These are phyloP conservation scores for Muntiacus reevesi DNA, from an alignment of 2,113 vertebrate species.

Conservation along the genomic window DNA sequence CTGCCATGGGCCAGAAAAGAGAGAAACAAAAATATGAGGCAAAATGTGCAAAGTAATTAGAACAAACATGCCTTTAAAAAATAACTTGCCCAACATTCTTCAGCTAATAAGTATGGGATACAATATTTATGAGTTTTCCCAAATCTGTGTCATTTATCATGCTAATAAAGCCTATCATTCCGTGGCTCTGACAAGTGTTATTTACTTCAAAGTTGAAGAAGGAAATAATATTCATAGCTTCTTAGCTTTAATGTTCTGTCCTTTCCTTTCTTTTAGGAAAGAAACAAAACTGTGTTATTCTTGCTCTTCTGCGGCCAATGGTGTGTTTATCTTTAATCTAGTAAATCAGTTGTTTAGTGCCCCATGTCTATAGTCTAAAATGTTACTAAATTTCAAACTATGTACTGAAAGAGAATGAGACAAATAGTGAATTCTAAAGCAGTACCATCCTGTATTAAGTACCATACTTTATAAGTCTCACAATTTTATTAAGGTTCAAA, in stretches of 20 bases:
- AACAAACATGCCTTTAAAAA: background rate
- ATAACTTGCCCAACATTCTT: background rate
- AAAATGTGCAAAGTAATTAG: background rate
- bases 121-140: background rate
- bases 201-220: background rate
- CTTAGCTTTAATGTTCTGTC: background rate
- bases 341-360: slow-evolving; percentile 19
- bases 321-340: background rate
- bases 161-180: background rate
- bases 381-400: slow-evolving; percentile 35
- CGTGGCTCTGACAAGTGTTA: background rate
- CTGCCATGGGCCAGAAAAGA: background rate
- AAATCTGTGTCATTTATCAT: background rate
- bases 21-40: background rate
- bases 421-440: slow-evolving; percentile 17
- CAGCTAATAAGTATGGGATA: background rate
- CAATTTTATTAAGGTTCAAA: slow-evolving; percentile 13
- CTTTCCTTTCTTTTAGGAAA: background rate
- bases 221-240: background rate
- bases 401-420: background rate
- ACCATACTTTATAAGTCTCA: slow-evolving; percentile 30
- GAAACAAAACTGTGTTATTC: background rate
- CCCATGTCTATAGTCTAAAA: background rate
- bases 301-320: background rate
- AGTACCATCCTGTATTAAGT: background rate